Evolutionary conservation across 1,140 invertebrate genomes (phyloP).

Genomic region (Triops cancriformis): DNA sequence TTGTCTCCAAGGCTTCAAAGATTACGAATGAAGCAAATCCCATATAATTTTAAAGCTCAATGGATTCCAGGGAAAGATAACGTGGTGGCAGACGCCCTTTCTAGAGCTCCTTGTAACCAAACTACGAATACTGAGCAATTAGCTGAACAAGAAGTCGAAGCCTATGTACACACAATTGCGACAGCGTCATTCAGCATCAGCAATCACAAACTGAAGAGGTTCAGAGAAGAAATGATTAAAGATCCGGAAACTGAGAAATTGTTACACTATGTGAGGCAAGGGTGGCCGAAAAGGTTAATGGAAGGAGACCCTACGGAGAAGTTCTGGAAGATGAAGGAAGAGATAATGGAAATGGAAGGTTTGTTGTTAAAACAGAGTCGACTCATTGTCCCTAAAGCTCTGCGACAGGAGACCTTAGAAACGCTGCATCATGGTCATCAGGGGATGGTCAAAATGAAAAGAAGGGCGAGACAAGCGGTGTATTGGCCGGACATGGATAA

Average conservation of each 20-base stretch:
- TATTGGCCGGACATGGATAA: constrained; percentile 43
- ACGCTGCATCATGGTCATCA: constrained; percentile 25
- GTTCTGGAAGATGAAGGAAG: constrained; percentile 15
- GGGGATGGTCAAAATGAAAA: constrained; percentile 36
- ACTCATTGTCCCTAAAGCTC: constrained; percentile 23
- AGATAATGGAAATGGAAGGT: constrained; percentile 17
- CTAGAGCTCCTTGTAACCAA: constrained; percentile 29
- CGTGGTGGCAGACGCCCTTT: constrained; percentile 36
- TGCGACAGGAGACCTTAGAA: constrained; percentile 18
- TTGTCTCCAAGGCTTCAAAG: constrained; percentile 30
- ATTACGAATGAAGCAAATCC: constrained; percentile 24
- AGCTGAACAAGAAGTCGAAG: constrained; percentile 23
- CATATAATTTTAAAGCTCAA: constrained; percentile 25
- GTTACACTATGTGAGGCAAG: not conserved
- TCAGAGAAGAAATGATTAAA: not conserved
- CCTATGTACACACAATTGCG: constrained; percentile 28
- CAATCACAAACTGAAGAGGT: not conserved
- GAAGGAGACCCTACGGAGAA: not conserved
- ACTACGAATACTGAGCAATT: constrained; percentile 23
- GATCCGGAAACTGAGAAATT: not conserved
- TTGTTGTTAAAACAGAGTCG: constrained; percentile 17
- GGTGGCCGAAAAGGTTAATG: not conserved
- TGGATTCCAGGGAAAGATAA: no score
- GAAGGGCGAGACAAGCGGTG: constrained; percentile 37
- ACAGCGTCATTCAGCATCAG: not conserved